phyloP scores from a whole-genome alignment of 1,140 invertebrate species.

The Frieseomelitta varia region DNA sequence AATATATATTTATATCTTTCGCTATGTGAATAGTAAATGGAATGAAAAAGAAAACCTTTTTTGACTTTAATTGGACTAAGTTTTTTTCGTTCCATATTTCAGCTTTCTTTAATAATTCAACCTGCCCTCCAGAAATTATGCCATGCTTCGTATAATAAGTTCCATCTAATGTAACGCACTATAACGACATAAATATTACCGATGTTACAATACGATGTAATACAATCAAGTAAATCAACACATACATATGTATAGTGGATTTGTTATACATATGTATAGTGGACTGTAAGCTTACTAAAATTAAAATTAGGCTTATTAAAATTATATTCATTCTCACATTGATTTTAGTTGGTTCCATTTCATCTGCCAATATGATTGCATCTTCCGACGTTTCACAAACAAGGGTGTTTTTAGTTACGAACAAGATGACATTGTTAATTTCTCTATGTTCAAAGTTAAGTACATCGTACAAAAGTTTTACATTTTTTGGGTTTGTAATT shows the following conservation, averaged over 20 bases:
- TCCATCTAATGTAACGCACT: conserved; percentile 96
- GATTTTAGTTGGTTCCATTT: conserved; percentile 89
- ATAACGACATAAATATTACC: conserved; percentile 46
- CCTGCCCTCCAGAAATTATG: conserved; percentile 96
- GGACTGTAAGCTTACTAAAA: too few species aligned
- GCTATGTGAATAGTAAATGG: neutral
- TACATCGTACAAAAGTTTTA: conserved; percentile 96
- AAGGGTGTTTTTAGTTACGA: conserved; percentile 96
- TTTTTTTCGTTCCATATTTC: conserved; percentile 98
- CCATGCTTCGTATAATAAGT: conserved; percentile 98
- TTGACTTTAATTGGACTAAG: conserved; percentile 90
- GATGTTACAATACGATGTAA: neutral
- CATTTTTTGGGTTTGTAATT: conserved; percentile 93
- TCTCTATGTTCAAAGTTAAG: conserved; percentile 91
- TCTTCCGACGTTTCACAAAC: conserved; percentile 98
- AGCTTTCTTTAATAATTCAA: conserved; percentile 94
- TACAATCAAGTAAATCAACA: neutral
- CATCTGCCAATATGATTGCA: conserved; percentile 96
- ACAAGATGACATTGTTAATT: conserved; percentile 95
- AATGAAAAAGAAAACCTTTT: conserved; percentile 81
- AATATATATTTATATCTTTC: too few species aligned
- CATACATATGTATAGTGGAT: too few species aligned
- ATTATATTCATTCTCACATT: conserved; percentile 82
- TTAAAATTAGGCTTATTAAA: neutral
- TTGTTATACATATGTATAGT: too few species aligned